A percentile compares a stretch with the other conserved stretches of the same genome.
Conservation (phyloP, 2,797 vertebrate species). For the Clarias laeviceps region DNA sequence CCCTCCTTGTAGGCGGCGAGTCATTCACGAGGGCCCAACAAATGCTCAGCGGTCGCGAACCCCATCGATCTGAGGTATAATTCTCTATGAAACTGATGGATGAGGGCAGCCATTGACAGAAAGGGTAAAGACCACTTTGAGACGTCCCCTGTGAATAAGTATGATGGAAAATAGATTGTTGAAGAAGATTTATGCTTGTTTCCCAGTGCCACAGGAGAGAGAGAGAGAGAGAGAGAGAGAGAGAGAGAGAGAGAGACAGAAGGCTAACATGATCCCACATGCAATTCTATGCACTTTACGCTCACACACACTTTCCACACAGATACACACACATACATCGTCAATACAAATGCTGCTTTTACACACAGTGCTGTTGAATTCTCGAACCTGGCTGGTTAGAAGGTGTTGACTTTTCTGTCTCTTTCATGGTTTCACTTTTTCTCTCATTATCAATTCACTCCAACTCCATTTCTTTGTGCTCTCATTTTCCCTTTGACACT, state of each 20-base stretch:
- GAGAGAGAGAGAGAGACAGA: slow-evolving; percentile 34
- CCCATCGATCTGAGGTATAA: slow-evolving; percentile 89
- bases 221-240: slow-evolving; percentile 25
- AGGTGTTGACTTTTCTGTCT: background rate
- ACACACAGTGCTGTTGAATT: background rate
- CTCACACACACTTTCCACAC: slow-evolving; percentile 15
- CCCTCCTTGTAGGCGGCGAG: slow-evolving; percentile 67
- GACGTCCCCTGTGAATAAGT: slow-evolving; percentile 83
- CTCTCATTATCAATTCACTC: background rate
- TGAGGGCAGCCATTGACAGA: slow-evolving; percentile 88
- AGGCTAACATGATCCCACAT: slow-evolving; percentile 65
- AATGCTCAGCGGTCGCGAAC: slow-evolving; percentile 84
- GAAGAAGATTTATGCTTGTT: slow-evolving; percentile 84
- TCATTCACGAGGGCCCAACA: slow-evolving; percentile 72
- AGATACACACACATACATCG: background rate
- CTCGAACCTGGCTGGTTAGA: background rate
- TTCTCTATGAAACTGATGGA: slow-evolving; percentile 95
- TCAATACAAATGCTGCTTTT: background rate
- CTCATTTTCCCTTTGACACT: background rate
- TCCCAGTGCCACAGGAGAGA: slow-evolving; percentile 68
- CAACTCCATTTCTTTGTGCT: background rate
- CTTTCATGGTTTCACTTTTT: background rate
- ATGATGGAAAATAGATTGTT: slow-evolving; percentile 84
- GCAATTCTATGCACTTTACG: slow-evolving; percentile 66
- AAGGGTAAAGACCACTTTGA: slow-evolving; percentile 87